Base-by-base conservation (phyloP, 2,888 invertebrate species). In the Molanna angustata region DNA sequence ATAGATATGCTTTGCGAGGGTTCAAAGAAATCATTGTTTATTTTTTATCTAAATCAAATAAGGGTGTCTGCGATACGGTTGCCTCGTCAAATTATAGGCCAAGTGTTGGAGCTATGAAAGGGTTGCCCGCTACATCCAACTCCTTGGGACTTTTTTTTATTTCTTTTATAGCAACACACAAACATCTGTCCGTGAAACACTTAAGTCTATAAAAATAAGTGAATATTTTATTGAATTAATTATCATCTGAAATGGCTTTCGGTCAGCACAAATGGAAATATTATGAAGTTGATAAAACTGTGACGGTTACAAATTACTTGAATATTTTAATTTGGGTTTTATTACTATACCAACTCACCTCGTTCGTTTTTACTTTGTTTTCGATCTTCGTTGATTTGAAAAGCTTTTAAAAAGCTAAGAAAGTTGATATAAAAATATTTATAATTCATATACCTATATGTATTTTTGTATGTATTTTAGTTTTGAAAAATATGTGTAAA, bases 41-140 rank as follows among this genome's bases (percentile, higher is more conserved):
- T 50, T 54, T 41, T 50, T 44, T 21, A 45, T 45, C 50, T 40
- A 49, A 54, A 54, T 50, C 54, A 50, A 54, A 54, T 54, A 54
- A 54, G 54, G 54, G 54, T 44, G 49, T 35, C 42, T 42, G n/a
- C n/a, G 46, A 44, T 20, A 52, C 52, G 31, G 22, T n/a, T 43
- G 35, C 31, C 40, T 51, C 35, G 45, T 54, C 31, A 54, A 54
- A 54, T 54, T 54, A 54, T 54, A 41, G 22, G 14, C 19, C 31
- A 13, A 37, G 47, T 57, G 53, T 46, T 57, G 49, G 48, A 45
- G 43, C 42, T 54, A 53, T 41, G 47, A 57, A 57, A 57, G 57
- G 57, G 57, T 57, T 57, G 37, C 32, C 20, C 49, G 18, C 50
- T 53, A 57, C 54, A 57, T 54, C 46, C 22, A 47, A n/a, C 19